Percentiles rank a stretch among this genome's conserved stretches.
Conservation (phyloP, 1,140 invertebrate genomes). For the Radopholus similis region DNA sequence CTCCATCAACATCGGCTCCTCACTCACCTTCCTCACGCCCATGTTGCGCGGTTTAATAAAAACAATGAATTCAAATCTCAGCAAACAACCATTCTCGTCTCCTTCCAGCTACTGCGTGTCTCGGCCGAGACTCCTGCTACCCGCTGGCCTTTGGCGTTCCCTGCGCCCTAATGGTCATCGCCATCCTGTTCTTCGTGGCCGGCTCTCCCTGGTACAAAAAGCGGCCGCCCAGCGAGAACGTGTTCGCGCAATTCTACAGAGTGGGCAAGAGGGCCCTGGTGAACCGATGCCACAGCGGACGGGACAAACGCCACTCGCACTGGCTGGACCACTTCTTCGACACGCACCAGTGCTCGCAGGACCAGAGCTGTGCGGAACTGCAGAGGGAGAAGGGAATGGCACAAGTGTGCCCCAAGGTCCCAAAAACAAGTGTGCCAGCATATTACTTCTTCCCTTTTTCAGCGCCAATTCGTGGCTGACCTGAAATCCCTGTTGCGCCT, state of each 20-base stretch:
- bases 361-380: constrained; percentile 62
- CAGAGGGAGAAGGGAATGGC: constrained; percentile 21
- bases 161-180: constrained; percentile 76
- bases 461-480: constrained; percentile 63
- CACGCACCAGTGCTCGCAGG: constrained; percentile 64
- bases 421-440: too few relatives aligned
- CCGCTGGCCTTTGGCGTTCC: constrained; percentile 86
- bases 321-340: constrained; percentile 76
- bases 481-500: constrained; percentile 61
- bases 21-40: constrained; percentile 62
- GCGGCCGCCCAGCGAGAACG: constrained; percentile 30
- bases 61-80: too few relatives aligned
- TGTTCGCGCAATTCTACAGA: constrained; percentile 31
- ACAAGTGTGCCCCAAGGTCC: constrained; percentile 13
- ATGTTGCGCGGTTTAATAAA: constrained; percentile 60
- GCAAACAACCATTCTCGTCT: constrained; percentile 60
- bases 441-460: constrained; percentile 64
- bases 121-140: constrained; percentile 77
- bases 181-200: constrained; percentile 71
- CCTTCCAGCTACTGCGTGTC: constrained; percentile 66
- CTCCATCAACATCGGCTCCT: constrained; percentile 60
- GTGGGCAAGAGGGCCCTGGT: constrained; percentile 55
- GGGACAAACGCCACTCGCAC: constrained; percentile 67
- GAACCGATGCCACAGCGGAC: constrained; percentile 51
- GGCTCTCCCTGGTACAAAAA: constrained; percentile 70